Conservation (phyloP, 2,797 vertebrate species). For the Pangasius larnaudii region DNA sequence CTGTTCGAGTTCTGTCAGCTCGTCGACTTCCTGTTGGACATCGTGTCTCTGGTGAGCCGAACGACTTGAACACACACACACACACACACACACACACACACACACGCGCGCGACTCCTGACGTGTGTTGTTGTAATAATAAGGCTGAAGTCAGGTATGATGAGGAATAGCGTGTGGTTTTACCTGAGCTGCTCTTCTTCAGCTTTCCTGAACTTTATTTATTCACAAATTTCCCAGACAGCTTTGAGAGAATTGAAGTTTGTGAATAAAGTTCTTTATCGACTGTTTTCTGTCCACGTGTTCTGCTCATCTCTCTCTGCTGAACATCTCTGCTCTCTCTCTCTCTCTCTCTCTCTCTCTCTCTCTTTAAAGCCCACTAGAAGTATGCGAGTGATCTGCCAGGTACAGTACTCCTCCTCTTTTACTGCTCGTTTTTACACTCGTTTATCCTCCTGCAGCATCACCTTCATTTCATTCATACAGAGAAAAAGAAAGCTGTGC, state of each 20-base stretch:
- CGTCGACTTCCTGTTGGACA: constrained; percentile 97
- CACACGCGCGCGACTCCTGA: not conserved
- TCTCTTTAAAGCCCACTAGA: constrained; percentile 98
- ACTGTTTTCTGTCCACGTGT: constrained; percentile 66
- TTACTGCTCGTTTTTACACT: constrained; percentile 67
- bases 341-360: constrained; percentile 76
- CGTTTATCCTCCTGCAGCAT: constrained; percentile 50
- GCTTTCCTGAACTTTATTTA: constrained; percentile 7
- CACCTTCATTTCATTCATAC: not conserved
- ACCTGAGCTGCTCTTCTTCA: constrained; percentile 12
- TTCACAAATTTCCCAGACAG: not conserved
- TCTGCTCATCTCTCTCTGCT: constrained; percentile 85
- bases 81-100: not conserved
- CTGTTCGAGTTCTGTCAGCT: constrained; percentile 94
- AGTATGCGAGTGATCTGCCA: constrained; percentile 99
- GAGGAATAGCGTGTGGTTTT: not conserved
- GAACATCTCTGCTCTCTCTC: constrained; percentile 80
- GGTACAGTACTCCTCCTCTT: constrained; percentile 89
- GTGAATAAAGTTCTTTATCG: constrained; percentile 29
- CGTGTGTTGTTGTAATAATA: not conserved
- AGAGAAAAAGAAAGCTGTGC: not conserved
- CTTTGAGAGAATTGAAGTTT: not conserved
- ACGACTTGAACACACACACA: not conserved
- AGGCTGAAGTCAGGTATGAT: not conserved
- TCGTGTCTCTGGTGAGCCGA: constrained; percentile 90